These are phyloP conservation scores for Cranoglanis bouderius DNA, from an alignment of 2,113 vertebrate genomes.

Conservation along the genomic window DNA sequence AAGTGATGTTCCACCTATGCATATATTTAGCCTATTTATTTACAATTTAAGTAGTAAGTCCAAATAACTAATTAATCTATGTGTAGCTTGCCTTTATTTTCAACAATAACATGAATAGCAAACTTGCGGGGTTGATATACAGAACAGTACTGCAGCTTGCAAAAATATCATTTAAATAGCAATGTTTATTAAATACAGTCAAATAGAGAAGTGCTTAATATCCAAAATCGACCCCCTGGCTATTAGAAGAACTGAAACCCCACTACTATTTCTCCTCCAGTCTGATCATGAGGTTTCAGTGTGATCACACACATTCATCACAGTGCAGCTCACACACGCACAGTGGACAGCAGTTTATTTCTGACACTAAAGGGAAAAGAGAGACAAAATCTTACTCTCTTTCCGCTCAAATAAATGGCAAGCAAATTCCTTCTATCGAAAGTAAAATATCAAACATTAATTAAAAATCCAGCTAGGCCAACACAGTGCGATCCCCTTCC, in stretches of 20 bases:
- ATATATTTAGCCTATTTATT: not conserved
- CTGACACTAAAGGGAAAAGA: not conserved
- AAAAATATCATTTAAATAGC: not conserved
- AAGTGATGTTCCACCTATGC: not conserved
- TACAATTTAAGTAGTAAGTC: not conserved
- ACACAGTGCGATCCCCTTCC: not conserved
- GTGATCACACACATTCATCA: constrained; percentile 23
- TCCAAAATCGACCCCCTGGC: not conserved
- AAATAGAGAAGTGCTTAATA: not conserved
- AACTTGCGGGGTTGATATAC: not conserved
- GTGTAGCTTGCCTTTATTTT: not conserved
- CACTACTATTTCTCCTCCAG: not conserved
- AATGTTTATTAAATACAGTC: not conserved
- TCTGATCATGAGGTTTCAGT: constrained; percentile 43
- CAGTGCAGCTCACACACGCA: not conserved
- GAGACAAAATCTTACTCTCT: not conserved
- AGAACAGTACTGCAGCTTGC: too few relatives aligned
- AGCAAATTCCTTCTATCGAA: not conserved
- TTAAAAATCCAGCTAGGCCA: not conserved
- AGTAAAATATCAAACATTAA: not conserved
- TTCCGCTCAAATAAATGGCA: not conserved
- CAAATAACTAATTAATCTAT: not conserved
- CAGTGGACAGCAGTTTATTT: not conserved
- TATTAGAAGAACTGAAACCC: not conserved
- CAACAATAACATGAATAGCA: not conserved